A percentile compares a stretch with the other conserved stretches of the same genome.
Evolutionary conservation across 2,797 vertebrate genomes (phyloP).

Genomic region (Poecilia wingei): DNA sequence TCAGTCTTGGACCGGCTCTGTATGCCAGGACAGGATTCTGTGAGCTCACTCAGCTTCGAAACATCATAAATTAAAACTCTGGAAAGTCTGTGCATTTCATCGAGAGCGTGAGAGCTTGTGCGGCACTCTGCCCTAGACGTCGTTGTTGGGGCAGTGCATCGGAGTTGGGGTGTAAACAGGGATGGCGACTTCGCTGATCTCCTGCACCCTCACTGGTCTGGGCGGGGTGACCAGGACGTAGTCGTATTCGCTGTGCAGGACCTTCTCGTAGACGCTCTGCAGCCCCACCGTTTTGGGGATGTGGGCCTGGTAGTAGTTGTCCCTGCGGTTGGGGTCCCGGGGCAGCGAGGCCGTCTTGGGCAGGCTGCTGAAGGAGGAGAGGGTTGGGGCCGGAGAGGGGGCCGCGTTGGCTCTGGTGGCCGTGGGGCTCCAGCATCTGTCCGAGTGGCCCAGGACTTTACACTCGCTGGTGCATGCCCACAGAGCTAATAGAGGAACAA

Average conservation of each 20-base stretch:
- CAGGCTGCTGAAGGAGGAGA: constrained; percentile 85
- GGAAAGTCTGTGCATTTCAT: constrained; percentile 57
- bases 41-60: constrained; percentile 31
- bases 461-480: constrained; percentile 98
- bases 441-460: constrained; percentile 96
- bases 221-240: constrained; percentile 88
- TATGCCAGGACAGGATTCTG: constrained; percentile 57
- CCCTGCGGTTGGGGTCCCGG: constrained; percentile 88
- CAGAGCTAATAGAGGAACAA: constrained; percentile 77
- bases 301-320: constrained; percentile 93
- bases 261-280: constrained; percentile 97
- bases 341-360: constrained; percentile 92
- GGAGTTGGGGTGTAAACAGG: constrained; percentile 87
- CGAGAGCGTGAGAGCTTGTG: constrained; percentile 27
- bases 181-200: constrained; percentile 89
- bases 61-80: constrained; percentile 63
- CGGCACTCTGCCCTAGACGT: constrained; percentile 54
- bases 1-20: constrained; percentile 2
- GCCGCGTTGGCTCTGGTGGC: constrained; percentile 83
- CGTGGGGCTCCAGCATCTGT: constrained; percentile 96
- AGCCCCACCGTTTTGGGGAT: constrained; percentile 93
- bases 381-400: constrained; percentile 71
- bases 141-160: constrained; percentile 79
- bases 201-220: constrained; percentile 84
- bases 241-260: constrained; percentile 91